Evolutionary conservation across 2,888 invertebrate genomes (phyloP).

Genomic region (Brachyopa scutellaris): DNA sequence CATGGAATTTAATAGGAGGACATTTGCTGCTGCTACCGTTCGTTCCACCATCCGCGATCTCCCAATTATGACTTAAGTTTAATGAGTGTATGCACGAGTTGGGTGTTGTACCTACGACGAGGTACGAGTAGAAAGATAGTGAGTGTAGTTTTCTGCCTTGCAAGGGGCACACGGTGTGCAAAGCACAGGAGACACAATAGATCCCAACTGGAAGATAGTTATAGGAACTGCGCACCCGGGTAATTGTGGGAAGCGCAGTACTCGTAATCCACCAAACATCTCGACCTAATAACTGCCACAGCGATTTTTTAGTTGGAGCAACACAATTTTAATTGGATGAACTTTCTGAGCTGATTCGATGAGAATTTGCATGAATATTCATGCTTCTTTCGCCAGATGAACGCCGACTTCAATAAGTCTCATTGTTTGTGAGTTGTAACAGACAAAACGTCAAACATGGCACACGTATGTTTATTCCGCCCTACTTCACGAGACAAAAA

Average conservation of each 20-base stretch:
- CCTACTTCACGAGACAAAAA: slow-evolving; percentile 26
- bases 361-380: slow-evolving; percentile 6
- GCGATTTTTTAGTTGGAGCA: background rate
- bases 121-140: slow-evolving; percentile 16
- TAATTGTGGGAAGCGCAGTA: slow-evolving; percentile 58
- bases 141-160: slow-evolving; percentile 7
- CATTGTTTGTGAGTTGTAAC: slow-evolving; percentile 44
- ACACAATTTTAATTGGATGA: slow-evolving; percentile 46
- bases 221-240: slow-evolving; percentile 42
- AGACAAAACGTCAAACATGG: slow-evolving; percentile 18
- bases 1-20: slow-evolving; percentile 62
- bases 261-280: slow-evolving; percentile 58
- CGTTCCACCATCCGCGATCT: slow-evolving; percentile 34
- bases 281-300: slow-evolving; percentile 51
- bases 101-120: slow-evolving; percentile 51
- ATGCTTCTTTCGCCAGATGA: background rate
- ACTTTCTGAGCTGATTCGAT: slow-evolving; percentile 18
- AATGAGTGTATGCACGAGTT: slow-evolving; percentile 66
- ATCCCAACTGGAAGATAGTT: slow-evolving; percentile 52
- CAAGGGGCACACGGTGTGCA: slow-evolving; percentile 11
- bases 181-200: slow-evolving; percentile 53
- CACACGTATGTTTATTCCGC: slow-evolving; percentile 52
- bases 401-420: slow-evolving; percentile 24
- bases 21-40: slow-evolving; percentile 65
- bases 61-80: slow-evolving; percentile 66